These are phyloP conservation scores for Apomyelois bistriatella DNA, from an alignment of 2,888 invertebrate species.

Conservation along the genomic window DNA sequence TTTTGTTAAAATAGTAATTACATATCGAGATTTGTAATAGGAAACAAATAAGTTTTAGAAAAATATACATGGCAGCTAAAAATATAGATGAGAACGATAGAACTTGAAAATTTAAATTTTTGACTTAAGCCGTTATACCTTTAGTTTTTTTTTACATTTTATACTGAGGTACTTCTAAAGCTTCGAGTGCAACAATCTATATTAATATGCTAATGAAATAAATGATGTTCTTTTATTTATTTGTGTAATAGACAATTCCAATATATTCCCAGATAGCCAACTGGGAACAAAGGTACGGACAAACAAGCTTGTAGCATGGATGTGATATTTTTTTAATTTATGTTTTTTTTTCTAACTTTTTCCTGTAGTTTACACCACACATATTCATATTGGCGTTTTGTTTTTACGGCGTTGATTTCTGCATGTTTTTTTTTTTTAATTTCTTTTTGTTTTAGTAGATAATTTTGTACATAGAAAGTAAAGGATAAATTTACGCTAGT, in stretches of 20 bases:
- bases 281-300: conserved; percentile 43
- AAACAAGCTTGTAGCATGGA: conserved; percentile 47
- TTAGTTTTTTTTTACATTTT: conserved; percentile 35
- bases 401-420: conserved; percentile 17
- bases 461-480: not conserved
- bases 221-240: conserved; percentile 38
- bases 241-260: conserved; percentile 24
- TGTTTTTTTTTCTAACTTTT: conserved; percentile 25
- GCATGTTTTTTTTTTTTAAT: conserved; percentile 29
- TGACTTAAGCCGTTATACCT: conserved; percentile 11
- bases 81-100: not conserved
- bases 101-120: conserved; percentile 3
- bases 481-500: not conserved
- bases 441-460: conserved; percentile 1
- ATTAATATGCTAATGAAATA: conserved; percentile 60
- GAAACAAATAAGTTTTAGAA: conserved; percentile 27
- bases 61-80: conserved; percentile 27
- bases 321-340: conserved; percentile 31
- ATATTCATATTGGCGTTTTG: conserved; percentile 56
- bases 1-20: conserved; percentile 10
- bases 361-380: conserved; percentile 45
- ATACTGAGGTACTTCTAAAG: conserved; percentile 28
- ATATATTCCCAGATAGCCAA: conserved; percentile 23
- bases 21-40: conserved; percentile 25
- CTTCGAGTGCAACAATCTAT: conserved; percentile 56